phyloP scores from a whole-genome alignment of 2,113 vertebrate genomes.

The Platysteira castanea region DNA sequence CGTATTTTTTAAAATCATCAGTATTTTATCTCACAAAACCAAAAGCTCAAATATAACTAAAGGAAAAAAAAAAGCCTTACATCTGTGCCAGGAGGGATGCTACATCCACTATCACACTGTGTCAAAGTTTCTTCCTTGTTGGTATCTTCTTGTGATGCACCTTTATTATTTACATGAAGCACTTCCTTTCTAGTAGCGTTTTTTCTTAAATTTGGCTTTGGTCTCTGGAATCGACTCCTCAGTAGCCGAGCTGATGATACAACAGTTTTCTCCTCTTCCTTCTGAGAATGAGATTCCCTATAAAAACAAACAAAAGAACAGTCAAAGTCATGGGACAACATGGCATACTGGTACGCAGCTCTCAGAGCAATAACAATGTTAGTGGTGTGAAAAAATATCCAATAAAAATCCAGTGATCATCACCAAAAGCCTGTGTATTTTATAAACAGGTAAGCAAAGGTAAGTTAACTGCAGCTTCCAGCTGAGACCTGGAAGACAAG shows the following conservation, averaged over 20 bases:
- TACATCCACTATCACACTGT: neutral
- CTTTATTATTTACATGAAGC: neutral
- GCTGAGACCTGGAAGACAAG: neutral
- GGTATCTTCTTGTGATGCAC: neutral
- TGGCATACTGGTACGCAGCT: neutral
- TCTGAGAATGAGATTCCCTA: conserved; percentile 44
- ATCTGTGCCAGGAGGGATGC: neutral
- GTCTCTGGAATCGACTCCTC: conserved; percentile 68
- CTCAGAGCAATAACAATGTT: neutral
- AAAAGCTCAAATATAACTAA: neutral
- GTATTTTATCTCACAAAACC: neutral
- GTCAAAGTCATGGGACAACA: neutral
- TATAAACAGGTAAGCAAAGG: neutral
- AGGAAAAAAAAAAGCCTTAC: neutral
- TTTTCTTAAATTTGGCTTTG: conserved; percentile 68
- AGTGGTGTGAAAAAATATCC: neutral
- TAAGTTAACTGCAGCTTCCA: neutral
- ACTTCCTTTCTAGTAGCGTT: conserved; percentile 59
- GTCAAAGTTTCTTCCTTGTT: neutral
- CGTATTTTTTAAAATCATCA: neutral
- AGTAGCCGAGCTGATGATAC: conserved; percentile 60
- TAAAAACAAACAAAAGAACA: conserved; percentile 22
- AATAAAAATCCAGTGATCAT: neutral
- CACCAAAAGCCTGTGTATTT: neutral
- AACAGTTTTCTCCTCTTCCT: conserved; percentile 41